These are phyloP conservation scores for Falco peregrinus DNA, from an alignment of 2,797 vertebrate species.

Conservation along the genomic window DNA sequence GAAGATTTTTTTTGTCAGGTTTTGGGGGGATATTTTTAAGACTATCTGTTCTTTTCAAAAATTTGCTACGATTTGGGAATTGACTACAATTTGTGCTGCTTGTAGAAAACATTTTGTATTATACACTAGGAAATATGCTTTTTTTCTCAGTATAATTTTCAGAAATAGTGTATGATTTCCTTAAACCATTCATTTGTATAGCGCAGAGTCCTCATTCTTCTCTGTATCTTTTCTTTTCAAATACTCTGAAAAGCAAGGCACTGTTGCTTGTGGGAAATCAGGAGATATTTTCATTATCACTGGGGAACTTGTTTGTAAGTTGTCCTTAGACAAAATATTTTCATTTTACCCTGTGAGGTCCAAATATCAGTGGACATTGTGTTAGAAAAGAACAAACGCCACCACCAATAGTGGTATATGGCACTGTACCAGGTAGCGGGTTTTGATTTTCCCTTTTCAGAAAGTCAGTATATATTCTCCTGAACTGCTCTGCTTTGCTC, in stretches of 20 bases:
- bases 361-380: not conserved
- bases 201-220: not conserved
- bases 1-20: accelerated
- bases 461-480: not conserved
- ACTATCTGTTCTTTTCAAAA: not conserved
- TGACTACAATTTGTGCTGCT: not conserved
- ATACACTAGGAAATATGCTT: not conserved
- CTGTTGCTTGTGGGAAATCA: not conserved
- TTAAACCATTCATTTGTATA: not conserved
- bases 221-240: not conserved
- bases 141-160: not conserved
- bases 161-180: not conserved
- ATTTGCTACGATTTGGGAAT: not conserved
- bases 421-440: accelerated
- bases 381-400: not conserved
- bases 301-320: not conserved
- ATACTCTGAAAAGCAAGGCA: not conserved
- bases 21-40: not conserved
- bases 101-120: not conserved
- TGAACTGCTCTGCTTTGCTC: not conserved
- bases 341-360: not conserved
- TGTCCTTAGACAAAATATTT: not conserved
- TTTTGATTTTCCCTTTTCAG: not conserved
- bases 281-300: not conserved
- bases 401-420: not conserved